Evolutionary conservation across 2,797 vertebrate species (phyloP).

Genomic region (Lophotriccus pileatus): DNA sequence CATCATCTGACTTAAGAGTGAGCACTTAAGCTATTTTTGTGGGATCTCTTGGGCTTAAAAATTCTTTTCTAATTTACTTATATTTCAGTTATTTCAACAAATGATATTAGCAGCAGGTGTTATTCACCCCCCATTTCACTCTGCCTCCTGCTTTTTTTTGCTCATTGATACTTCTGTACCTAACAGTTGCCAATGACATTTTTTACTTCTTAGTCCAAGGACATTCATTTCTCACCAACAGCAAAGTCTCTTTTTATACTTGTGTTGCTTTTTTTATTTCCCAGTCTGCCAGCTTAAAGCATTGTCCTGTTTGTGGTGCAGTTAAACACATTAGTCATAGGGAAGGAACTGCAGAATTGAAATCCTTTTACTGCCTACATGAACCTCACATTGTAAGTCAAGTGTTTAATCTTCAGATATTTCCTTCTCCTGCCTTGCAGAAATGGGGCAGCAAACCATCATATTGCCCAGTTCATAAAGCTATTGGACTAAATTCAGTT

Average conservation of each 20-base stretch:
- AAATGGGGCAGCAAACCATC: not conserved
- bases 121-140: not conserved
- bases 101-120: not conserved
- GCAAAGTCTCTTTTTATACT: not conserved
- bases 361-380: not conserved
- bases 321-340: conserved; percentile 4
- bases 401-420: not conserved
- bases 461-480: not conserved
- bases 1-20: not conserved
- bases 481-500: not conserved
- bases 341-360: not conserved
- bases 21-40: not conserved
- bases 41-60: not conserved
- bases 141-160: not conserved
- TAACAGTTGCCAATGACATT: not conserved
- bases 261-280: not conserved
- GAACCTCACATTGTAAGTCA: not conserved
- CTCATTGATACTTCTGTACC: not conserved
- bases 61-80: not conserved
- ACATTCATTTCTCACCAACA: not conserved
- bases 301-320: conserved; percentile 6
- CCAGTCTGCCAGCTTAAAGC: not conserved
- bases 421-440: not conserved
- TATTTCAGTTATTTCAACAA: conserved; percentile 6
- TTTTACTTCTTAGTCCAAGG: not conserved